Percentiles rank a stretch among this genome's conserved stretches.
phyloP scores from a whole-genome alignment of 2,888 invertebrate species.

The Papilio demoleus region DNA sequence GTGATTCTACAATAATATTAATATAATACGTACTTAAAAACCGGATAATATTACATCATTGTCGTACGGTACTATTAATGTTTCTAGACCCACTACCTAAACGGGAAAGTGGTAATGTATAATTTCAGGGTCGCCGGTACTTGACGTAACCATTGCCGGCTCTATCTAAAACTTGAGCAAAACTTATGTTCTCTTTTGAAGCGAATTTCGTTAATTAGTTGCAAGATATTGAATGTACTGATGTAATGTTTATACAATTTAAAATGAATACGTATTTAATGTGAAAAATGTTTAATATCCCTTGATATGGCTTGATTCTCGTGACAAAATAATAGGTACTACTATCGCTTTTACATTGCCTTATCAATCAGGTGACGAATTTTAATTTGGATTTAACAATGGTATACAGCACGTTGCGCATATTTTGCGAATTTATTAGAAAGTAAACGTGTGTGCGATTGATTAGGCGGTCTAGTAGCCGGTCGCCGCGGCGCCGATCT shows the following conservation, averaged over 20 bases:
- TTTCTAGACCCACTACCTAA: conserved; percentile 35
- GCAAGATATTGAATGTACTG: not conserved
- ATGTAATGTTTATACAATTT: no score
- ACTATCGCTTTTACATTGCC: not conserved
- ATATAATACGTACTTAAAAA: not conserved
- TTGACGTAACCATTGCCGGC: conserved; percentile 13
- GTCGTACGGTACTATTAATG: conserved; percentile 28
- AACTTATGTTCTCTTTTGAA: not conserved
- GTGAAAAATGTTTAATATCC: not conserved
- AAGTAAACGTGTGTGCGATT: conserved; percentile 58
- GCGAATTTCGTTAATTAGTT: not conserved
- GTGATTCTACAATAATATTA: no score
- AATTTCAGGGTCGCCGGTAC: conserved; percentile 35
- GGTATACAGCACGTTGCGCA: not conserved
- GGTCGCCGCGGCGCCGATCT: conserved; percentile 54
- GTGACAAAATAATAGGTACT: not conserved
- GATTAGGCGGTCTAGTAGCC: conserved; percentile 45
- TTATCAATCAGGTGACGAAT: not conserved
- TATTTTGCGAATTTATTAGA: conserved; percentile 63
- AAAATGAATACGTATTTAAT: no score
- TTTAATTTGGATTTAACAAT: not conserved
- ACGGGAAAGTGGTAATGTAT: conserved; percentile 29
- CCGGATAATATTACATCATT: not conserved
- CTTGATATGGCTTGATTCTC: not conserved
- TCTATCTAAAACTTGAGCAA: not conserved